phyloP scores from a whole-genome alignment of 2,797 vertebrate genomes.

The Caiman crocodilus region DNA sequence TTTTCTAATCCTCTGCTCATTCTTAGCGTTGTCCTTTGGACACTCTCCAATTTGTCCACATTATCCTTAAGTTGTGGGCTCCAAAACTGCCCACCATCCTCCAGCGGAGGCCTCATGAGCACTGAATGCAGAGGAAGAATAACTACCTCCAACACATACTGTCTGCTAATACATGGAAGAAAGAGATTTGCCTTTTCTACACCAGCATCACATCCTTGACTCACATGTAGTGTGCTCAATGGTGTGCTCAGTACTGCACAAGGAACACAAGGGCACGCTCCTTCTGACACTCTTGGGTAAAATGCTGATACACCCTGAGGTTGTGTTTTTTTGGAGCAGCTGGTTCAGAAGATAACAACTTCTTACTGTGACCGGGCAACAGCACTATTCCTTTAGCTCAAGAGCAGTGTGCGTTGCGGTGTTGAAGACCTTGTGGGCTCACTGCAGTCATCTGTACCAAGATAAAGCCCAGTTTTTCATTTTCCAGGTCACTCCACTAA shows the following conservation, averaged over 20 bases:
- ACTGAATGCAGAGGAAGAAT: neutral
- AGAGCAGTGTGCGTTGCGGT: neutral
- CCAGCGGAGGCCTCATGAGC: accelerated
- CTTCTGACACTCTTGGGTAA: neutral
- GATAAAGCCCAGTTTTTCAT: no score
- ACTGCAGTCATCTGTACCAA: no score
- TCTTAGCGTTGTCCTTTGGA: neutral
- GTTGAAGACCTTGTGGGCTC: neutral
- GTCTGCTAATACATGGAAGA: no score
- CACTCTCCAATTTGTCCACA: neutral
- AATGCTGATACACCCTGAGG: neutral
- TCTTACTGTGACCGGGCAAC: neutral
- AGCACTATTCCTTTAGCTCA: neutral
- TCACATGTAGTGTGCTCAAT: no score
- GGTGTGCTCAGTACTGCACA: neutral
- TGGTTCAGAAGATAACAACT: neutral
- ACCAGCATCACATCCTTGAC: no score
- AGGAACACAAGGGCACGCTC: neutral
- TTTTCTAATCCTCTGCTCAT: neutral
- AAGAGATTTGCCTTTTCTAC: no score
- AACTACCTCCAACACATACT: neutral
- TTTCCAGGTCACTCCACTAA: no score
- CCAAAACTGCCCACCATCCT: neutral
- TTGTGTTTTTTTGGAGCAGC: neutral
- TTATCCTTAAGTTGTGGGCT: neutral